These are phyloP conservation scores for Odontamblyopus lacepedii DNA, from an alignment of 2,797 vertebrate genomes.

Conservation along the genomic window DNA sequence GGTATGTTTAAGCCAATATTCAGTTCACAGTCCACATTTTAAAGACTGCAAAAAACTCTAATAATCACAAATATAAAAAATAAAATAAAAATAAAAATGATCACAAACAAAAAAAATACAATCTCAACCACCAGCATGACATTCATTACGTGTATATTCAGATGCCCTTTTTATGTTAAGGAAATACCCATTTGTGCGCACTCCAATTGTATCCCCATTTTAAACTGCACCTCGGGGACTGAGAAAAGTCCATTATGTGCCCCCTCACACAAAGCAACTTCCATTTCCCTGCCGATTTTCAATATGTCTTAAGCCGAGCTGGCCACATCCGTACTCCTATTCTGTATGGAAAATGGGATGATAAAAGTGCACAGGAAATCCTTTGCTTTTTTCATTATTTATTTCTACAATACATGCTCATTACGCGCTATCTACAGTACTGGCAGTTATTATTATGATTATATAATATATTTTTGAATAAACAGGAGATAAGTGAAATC, in stretches of 20 bases:
- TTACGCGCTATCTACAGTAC: slow-evolving; percentile 74
- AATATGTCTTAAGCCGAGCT: slow-evolving; percentile 61
- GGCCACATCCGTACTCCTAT: slow-evolving; percentile 63
- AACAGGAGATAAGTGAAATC: slow-evolving; percentile 80
- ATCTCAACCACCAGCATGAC: slow-evolving; percentile 15
- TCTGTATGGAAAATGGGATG: slow-evolving; percentile 63
- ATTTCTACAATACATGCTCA: slow-evolving; percentile 73
- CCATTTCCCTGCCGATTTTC: slow-evolving; percentile 61
- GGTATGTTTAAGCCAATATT: too few species aligned
- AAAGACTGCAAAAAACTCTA: not conserved
- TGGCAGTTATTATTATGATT: slow-evolving; percentile 66
- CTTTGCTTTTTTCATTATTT: slow-evolving; percentile 56
- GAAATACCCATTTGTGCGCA: slow-evolving; percentile 16
- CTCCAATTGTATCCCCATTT: slow-evolving; percentile 64
- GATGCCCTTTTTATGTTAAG: slow-evolving; percentile 35
- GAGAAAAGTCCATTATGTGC: slow-evolving; percentile 60
- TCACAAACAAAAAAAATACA: not conserved
- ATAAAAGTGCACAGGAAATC: slow-evolving; percentile 73
- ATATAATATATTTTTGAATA: slow-evolving; percentile 69
- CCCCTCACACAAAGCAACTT: slow-evolving; percentile 58
- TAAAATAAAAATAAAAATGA: not conserved
- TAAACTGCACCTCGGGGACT: slow-evolving; percentile 50
- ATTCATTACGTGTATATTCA: slow-evolving; percentile 30
- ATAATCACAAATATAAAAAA: not conserved
- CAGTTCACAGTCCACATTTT: not conserved